Base-by-base conservation (phyloP, 2,888 invertebrate species). In the Troides helena region DNA sequence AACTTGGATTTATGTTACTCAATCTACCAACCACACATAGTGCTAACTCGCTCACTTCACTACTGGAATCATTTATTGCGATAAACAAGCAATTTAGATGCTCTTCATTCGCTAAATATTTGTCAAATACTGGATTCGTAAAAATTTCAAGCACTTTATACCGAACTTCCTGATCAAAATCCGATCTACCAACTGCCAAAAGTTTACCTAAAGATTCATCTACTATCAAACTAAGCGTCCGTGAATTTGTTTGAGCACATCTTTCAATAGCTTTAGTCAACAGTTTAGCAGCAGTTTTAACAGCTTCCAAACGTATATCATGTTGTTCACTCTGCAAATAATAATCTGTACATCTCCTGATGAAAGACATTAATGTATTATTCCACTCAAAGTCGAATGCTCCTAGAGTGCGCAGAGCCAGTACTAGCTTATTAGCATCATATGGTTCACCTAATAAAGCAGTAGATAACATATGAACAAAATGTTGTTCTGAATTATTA, bases 1-100 rank as follows among this genome's bases (percentile, higher is more conserved):
- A 99, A 1, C 99, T 99, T 0, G 99, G 99, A 92, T 99, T 99
- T 87, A 98, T 95, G 65, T 96, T 95, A 78, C 98, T 98, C 71
- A 99, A 90, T 73, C 99, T 93, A 0, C 99, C 99, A 64, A 99
- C 96, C 0, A 97, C 97, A 75, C 98, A 97, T 65, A 99, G 95
- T 0, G 99, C 98, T 60, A 98, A 92, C 87, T 99, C 99, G 56
- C 99, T 94, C 63, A 99, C 98, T 85, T 99, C 98, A 82, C 97
- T 97, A 73, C 97, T 96, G 82, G 99, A 99, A 85, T 99, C 99
- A 86, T 99, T 98, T 77, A 99, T 94, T 0, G 98, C 98, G 36
- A 99, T 96, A 85, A 99, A 98, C 0, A 99, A 93, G 0, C 98
- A 97, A 75, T 97, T 97, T 0, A 99, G 89, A 78, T 98, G 98